A percentile compares a stretch with the other conserved stretches of the same genome.
Evolutionary conservation across 2,113 vertebrate species (phyloP).

Genomic region (Albula glossodonta): DNA sequence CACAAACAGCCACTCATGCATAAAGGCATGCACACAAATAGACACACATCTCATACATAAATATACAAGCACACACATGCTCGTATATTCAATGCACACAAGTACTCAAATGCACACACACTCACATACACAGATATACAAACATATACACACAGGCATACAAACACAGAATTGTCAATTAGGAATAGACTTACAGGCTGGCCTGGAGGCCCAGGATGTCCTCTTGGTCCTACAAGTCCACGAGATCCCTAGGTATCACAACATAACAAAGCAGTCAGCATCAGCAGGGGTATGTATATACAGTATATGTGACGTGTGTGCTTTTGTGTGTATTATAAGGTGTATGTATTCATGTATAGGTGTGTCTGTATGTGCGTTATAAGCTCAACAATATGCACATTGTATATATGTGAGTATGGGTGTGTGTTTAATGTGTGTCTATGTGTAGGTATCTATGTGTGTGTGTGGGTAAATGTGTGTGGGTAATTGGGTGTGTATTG

Average conservation of each 20-base stretch:
- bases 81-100: neutral
- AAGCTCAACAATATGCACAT: too few relatives aligned
- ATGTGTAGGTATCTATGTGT: neutral
- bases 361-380: neutral
- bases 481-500: neutral
- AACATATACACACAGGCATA: neutral
- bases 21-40: neutral
- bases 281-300: neutral
- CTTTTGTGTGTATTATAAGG: neutral
- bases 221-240: constrained; percentile 81
- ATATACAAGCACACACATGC: neutral
- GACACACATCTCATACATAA: neutral
- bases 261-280: constrained; percentile 44
- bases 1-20: neutral
- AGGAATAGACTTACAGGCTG: constrained; percentile 66
- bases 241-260: constrained; percentile 74
- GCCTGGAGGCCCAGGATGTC: constrained; percentile 74
- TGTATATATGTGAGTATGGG: neutral
- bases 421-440: neutral
- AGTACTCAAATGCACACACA: neutral
- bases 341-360: neutral
- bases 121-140: neutral
- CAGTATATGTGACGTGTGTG: constrained; percentile 17
- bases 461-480: constrained; percentile 4
- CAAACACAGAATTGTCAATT: neutral